A percentile compares a stretch with the other conserved stretches of the same genome.
phyloP scores from a whole-genome alignment of 2,888 invertebrate species.

The Neoaliturus tenellus region DNA sequence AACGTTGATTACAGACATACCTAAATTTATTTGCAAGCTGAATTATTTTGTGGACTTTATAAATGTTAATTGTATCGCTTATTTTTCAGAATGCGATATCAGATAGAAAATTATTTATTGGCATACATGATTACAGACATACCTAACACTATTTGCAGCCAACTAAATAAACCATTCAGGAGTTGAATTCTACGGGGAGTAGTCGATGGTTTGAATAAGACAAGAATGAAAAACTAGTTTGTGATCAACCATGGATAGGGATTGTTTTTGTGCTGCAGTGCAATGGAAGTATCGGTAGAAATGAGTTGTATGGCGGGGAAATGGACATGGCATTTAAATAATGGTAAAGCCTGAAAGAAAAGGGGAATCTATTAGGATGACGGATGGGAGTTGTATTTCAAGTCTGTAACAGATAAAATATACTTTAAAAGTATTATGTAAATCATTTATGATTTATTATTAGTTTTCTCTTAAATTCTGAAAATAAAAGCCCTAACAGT shows the following conservation, averaged over 20 bases:
- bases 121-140: too few relatives aligned
- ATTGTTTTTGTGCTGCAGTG: neutral
- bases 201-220: neutral
- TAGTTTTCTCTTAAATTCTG: too few relatives aligned
- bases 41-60: neutral
- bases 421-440: neutral
- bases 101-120: too few relatives aligned
- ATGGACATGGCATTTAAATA: neutral
- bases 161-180: neutral
- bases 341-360: constrained; percentile 13
- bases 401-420: neutral
- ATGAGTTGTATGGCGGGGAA: neutral
- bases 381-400: neutral
- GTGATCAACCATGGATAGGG: too few relatives aligned
- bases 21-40: neutral
- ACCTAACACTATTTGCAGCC: neutral
- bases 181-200: neutral
- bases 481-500: too few relatives aligned
- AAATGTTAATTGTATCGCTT: too few relatives aligned
- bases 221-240: neutral
- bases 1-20: too few relatives aligned
- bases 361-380: neutral
- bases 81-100: too few relatives aligned
- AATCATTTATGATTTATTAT: too few relatives aligned
- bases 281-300: neutral